Evolutionary conservation across 2,113 vertebrate species (phyloP), one percentile per base, ranked within the genome.

Genomic region (Uria aalge): DNA sequence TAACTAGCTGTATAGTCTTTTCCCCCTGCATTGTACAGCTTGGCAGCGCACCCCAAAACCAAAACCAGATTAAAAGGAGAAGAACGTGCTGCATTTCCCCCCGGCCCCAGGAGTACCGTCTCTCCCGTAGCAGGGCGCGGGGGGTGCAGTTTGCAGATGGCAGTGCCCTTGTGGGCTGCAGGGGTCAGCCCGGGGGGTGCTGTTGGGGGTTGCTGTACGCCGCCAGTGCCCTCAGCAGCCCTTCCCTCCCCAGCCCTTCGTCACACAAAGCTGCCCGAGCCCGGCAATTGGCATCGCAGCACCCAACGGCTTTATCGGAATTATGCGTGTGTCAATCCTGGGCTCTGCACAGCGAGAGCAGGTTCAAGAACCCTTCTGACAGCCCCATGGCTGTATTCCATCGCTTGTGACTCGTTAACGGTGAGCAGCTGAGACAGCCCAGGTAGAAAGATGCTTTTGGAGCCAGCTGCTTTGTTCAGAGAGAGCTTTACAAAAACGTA

Each of bases 151-250:
- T 59, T 48, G 69, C 45, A 26, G 7, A 0, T 2, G 12, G 34
- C 26, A 24, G 45, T 24, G 73, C 5, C 71, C 60, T 34, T 80
- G 38, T 50, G 76, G 8, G 21, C 32, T 53, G 57, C 36, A 53
- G 57, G 26, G 20, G 45, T n/a, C 14, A 30, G 3, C 43, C 67
- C 2, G 1, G 57, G 38, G 60, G 83, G 29, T 47, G 71, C 71
- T 52, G 43, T 4, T 45, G 45, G 67, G 0, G 2, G 3, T 1
- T 24, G 79, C 53, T 15, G 4, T 5, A 26, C 2, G 0, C 30
- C 48, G 45, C 59, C 41, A 26, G 4, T n/a, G 55, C 38, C 60
- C 78, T 55, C 71, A 64, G 56, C 57, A 45, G 13, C 11, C 20
- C 71, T 69, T 36, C 11, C 11, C 36, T 50, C 27, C 40, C 1